Conservation (phyloP, 2,113 vertebrate genomes). For the Poeciliopsis occidentalis region DNA sequence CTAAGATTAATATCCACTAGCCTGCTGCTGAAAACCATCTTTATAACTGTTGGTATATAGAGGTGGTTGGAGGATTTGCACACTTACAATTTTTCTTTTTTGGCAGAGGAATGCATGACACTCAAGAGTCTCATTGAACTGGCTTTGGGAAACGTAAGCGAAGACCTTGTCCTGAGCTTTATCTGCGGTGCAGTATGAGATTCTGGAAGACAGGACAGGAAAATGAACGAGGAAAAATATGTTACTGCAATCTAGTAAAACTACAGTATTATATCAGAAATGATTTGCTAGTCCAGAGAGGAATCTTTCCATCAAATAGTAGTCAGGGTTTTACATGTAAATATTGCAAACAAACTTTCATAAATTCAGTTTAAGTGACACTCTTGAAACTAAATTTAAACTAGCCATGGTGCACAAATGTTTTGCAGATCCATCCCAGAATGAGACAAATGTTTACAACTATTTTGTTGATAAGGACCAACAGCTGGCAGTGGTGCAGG, state of each 20-base stretch:
- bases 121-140: too few species aligned
- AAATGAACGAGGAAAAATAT: not conserved
- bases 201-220: constrained; percentile 74
- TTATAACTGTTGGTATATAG: not conserved
- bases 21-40: not conserved
- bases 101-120: too few species aligned
- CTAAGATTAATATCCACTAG: not conserved
- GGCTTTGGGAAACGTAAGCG: constrained; percentile 89
- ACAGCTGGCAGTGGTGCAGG: too few species aligned
- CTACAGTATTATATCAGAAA: not conserved
- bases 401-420: too few species aligned
- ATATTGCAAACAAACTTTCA: not conserved
- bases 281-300: too few species aligned
- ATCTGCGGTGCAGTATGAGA: constrained; percentile 93
- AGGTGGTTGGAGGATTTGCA: accelerated
- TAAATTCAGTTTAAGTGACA: not conserved
- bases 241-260: not conserved
- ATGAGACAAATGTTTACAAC: too few species aligned
- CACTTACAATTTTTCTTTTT: constrained; percentile 91
- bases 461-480: too few species aligned
- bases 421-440: too few species aligned
- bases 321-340: not conserved
- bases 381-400: too few species aligned
- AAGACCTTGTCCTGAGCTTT: constrained; percentile 95
- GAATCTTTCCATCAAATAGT: too few species aligned